Conservation (phyloP, 53 echinoderm and acorn worm species). For the Astropecten irregularis region DNA sequence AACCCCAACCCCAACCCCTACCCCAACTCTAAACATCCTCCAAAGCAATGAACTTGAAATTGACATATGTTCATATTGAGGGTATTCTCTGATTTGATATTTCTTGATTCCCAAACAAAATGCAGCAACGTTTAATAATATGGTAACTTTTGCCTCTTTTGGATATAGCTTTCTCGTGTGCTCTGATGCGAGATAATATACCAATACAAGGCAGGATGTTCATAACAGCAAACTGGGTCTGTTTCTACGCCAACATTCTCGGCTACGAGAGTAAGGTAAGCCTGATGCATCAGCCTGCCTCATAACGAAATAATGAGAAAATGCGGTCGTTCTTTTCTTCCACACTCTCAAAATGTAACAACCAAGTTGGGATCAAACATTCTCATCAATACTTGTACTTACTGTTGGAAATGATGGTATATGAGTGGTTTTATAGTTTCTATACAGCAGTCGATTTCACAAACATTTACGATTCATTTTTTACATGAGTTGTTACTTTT, state of each 20-base stretch:
- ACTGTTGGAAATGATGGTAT: too few species aligned
- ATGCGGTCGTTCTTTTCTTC: not conserved
- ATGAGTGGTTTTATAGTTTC: not conserved
- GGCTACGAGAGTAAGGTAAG: slow-evolving; percentile 80
- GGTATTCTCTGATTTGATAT: too few species aligned
- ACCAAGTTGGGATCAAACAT: not conserved
- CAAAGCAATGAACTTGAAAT: too few species aligned
- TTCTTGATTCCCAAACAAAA: too few species aligned
- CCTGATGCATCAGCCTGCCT: too few species aligned
- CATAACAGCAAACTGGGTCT: slow-evolving; percentile 82
- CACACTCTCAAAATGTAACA: not conserved
- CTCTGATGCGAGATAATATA: slow-evolving; percentile 70
- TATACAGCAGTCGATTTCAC: not conserved
- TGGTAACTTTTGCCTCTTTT: too few species aligned
- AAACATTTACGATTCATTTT: not conserved
- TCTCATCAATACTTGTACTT: not conserved
- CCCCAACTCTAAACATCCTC: too few species aligned
- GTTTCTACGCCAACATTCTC: slow-evolving; percentile 89
- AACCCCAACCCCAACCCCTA: too few species aligned
- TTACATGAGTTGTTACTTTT: too few species aligned
- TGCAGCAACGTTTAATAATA: too few species aligned
- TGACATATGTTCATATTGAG: too few species aligned
- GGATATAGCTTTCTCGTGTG: slow-evolving; percentile 86
- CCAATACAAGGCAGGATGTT: slow-evolving; percentile 86
- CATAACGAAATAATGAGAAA: not conserved